A percentile compares a stretch with the other conserved stretches of the same genome.
These are phyloP conservation scores for Dryas iulia DNA, from an alignment of 1,140 invertebrate species.

Conservation along the genomic window DNA sequence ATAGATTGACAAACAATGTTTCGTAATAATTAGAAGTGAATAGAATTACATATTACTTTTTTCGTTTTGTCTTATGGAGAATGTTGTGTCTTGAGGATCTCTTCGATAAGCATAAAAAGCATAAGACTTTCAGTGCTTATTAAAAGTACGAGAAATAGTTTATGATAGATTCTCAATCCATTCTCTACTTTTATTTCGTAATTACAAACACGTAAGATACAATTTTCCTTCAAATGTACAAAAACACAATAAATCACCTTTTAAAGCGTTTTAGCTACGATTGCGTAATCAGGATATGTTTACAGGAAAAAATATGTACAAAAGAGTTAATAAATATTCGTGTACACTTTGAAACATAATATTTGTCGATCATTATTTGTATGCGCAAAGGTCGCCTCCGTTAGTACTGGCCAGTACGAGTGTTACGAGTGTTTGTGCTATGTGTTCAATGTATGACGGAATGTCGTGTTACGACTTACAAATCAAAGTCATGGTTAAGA, in stretches of 20 bases:
- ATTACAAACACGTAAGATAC: too few relatives aligned
- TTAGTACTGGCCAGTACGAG: background rate
- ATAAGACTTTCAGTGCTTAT: too few relatives aligned
- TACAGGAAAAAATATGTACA: slow-evolving; percentile 6
- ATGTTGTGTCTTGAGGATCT: too few relatives aligned
- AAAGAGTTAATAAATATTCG: slow-evolving; percentile 19
- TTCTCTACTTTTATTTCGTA: too few relatives aligned
- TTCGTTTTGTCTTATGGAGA: too few relatives aligned
- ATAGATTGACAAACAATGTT: too few relatives aligned
- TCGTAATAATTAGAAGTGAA: too few relatives aligned
- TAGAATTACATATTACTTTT: too few relatives aligned
- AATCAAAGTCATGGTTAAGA: slow-evolving; percentile 9
- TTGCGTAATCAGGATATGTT: slow-evolving; percentile 10
- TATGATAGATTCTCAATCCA: too few relatives aligned
- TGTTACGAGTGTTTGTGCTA: slow-evolving; percentile 5
- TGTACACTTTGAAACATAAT: slow-evolving; percentile 17
- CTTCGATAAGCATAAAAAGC: too few relatives aligned
- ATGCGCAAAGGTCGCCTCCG: slow-evolving; percentile 16
- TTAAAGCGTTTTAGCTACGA: background rate
- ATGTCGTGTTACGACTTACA: background rate
- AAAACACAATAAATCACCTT: background rate
- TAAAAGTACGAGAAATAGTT: too few relatives aligned
- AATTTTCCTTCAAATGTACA: too few relatives aligned
- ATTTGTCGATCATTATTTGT: slow-evolving; percentile 17
- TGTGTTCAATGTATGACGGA: slow-evolving; percentile 3